phyloP scores from a whole-genome alignment of 2,797 vertebrate genomes.

The Enteromius viviparus region DNA sequence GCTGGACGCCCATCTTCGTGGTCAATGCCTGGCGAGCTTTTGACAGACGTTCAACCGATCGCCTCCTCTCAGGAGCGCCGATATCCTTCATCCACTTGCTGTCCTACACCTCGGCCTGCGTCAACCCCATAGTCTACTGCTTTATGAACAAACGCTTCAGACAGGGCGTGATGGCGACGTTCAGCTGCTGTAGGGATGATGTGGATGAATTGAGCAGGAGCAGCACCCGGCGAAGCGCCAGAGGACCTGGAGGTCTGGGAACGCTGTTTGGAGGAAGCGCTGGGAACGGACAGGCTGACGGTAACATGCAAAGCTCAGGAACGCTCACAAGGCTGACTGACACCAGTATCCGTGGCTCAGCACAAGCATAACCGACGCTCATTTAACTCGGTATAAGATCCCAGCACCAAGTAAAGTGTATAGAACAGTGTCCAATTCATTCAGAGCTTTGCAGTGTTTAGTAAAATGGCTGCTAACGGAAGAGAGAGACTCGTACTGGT shows the following conservation, averaged over 20 bases:
- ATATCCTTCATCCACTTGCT: constrained; percentile 98
- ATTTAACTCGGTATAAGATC: neutral
- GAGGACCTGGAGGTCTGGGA: constrained; percentile 40
- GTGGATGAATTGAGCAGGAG: constrained; percentile 24
- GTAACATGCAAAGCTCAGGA: constrained; percentile 71
- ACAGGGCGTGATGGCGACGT: constrained; percentile 85
- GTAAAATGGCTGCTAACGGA: constrained; percentile 20
- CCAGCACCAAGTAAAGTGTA: neutral
- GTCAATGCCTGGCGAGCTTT: constrained; percentile 96
- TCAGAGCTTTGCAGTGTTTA: neutral
- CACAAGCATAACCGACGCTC: constrained; percentile 62
- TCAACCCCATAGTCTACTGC: constrained; percentile 98
- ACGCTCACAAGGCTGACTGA: constrained; percentile 82
- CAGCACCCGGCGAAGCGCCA: constrained; percentile 27
- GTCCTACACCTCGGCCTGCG: constrained; percentile 94
- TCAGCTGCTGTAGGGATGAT: constrained; percentile 77
- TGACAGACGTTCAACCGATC: constrained; percentile 82
- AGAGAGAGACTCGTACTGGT: neutral
- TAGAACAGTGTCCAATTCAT: neutral
- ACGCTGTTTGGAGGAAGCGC: constrained; percentile 35
- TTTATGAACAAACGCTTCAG: constrained; percentile 98
- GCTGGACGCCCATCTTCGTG: constrained; percentile 95
- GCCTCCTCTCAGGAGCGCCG: constrained; percentile 88
- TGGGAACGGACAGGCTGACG: constrained; percentile 75
- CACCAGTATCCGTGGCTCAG: constrained; percentile 74